Evolutionary conservation across 1,140 invertebrate species (phyloP).

Genomic region (Cecropterus lyciades): DNA sequence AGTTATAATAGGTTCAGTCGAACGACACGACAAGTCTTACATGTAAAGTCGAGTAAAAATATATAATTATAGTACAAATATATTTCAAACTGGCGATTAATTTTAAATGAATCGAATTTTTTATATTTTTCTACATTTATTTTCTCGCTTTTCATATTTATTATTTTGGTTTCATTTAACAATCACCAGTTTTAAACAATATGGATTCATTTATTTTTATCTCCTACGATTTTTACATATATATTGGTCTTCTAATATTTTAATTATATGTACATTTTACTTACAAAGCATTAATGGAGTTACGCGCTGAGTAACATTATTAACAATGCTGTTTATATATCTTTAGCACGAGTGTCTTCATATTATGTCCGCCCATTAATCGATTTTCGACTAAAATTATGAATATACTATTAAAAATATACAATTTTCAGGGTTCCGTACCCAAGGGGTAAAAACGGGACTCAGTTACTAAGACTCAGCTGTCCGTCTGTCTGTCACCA

Average conservation of each 20-base stretch:
- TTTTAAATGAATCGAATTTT: too few relatives aligned
- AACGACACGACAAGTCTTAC: not conserved
- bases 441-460: too few relatives aligned
- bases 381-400: too few relatives aligned
- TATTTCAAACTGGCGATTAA: not conserved
- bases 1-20: slow-evolving; percentile 3
- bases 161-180: not conserved
- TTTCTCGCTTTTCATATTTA: not conserved
- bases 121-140: not conserved
- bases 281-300: too few relatives aligned
- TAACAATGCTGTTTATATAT: too few relatives aligned
- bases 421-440: too few relatives aligned
- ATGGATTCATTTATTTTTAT: slow-evolving; percentile 2
- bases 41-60: slow-evolving; percentile 2
- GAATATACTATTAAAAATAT: too few relatives aligned
- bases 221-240: slow-evolving; percentile 3
- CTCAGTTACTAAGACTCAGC: too few relatives aligned
- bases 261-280: not conserved
- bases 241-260: slow-evolving; percentile 17
- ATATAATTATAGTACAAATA: slow-evolving; percentile 20
- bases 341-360: too few relatives aligned
- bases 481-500: too few relatives aligned
- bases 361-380: too few relatives aligned
- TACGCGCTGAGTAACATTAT: too few relatives aligned
- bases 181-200: slow-evolving; percentile 6